Evolutionary conservation across 2,888 invertebrate species (phyloP).

Genomic region (Lasioglossum villosulum): DNA sequence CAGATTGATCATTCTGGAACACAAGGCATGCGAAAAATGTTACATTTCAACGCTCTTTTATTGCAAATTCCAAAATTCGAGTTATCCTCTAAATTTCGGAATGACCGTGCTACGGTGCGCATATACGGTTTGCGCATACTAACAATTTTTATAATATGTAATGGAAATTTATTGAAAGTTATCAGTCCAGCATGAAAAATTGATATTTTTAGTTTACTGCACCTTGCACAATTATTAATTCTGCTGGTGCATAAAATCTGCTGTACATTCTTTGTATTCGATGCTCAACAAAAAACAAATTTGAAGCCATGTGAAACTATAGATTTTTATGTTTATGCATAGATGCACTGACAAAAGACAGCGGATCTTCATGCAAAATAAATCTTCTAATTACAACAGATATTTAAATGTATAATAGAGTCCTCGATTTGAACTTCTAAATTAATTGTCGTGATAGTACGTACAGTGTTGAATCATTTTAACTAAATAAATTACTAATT

Average conservation of each 20-base stretch:
- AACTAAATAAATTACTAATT: background rate
- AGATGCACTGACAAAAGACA: background rate
- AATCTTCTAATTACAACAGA: background rate
- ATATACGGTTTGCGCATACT: background rate
- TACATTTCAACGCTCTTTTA: background rate
- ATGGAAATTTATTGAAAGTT: background rate
- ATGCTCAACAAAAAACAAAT: too few relatives aligned
- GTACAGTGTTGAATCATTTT: background rate
- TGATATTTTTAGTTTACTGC: background rate
- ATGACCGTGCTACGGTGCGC: too few relatives aligned
- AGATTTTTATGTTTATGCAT: background rate
- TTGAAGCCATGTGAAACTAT: background rate
- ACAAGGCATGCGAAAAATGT: background rate
- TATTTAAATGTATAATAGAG: background rate
- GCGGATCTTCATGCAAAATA: background rate
- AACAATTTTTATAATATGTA: background rate
- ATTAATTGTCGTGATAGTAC: background rate
- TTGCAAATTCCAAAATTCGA: background rate
- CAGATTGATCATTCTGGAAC: conserved; percentile 13
- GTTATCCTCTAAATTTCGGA: background rate
- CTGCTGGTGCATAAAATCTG: background rate
- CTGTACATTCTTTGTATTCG: background rate
- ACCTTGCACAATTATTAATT: background rate
- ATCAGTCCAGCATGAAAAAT: background rate
- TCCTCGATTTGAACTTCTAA: background rate